These are phyloP conservation scores for Nomada fucata DNA, from an alignment of 2,888 invertebrate genomes.

Conservation along the genomic window DNA sequence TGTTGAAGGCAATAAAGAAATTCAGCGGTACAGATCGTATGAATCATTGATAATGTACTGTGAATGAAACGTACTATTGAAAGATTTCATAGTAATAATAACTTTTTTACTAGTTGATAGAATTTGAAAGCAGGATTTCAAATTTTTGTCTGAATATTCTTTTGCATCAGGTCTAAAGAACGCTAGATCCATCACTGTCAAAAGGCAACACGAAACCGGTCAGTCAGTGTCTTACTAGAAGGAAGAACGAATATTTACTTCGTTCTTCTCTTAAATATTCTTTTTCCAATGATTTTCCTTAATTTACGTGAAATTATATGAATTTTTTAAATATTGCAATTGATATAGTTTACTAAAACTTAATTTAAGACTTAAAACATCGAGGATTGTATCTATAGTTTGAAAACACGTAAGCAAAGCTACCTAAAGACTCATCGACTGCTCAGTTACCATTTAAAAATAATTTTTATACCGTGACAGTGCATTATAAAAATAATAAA, in stretches of 20 bases:
- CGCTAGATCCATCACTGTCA: conserved; percentile 65
- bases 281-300: background rate
- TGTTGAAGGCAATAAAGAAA: too few species aligned
- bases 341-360: background rate
- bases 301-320: background rate
- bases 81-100: background rate
- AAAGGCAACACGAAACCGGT: conserved; percentile 61
- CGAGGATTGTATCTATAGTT: background rate
- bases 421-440: too few species aligned
- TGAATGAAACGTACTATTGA: background rate
- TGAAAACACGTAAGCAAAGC: background rate
- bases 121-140: background rate
- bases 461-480: too few species aligned
- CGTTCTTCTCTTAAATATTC: conserved; percentile 32
- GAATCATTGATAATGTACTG: too few species aligned
- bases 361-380: too few species aligned
- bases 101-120: background rate
- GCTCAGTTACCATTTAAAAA: too few species aligned
- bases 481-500: too few species aligned
- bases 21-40: too few species aligned
- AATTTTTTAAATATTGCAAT: background rate
- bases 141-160: conserved; percentile 14
- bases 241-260: conserved; percentile 45
- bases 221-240: conserved; percentile 57
- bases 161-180: conserved; percentile 41